Conservation (phyloP, 2,888 invertebrate genomes). For the Orthonychiurus folsomi region DNA sequence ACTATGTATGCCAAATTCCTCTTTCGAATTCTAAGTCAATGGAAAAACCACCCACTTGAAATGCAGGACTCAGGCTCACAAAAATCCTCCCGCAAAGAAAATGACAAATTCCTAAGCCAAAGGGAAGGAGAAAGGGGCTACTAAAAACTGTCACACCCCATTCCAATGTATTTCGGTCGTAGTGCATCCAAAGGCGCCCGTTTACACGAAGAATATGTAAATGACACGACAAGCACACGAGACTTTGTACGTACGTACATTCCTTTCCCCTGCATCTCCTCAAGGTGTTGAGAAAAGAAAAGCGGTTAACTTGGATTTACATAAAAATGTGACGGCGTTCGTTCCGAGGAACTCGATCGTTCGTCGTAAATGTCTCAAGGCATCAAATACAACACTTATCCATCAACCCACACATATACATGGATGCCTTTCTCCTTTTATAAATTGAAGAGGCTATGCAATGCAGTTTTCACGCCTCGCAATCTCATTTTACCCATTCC, state of each 20-base stretch:
- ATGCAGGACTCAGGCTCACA: no score
- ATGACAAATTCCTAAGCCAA: neutral
- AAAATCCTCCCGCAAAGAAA: neutral
- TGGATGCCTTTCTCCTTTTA: no score
- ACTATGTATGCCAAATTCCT: no score
- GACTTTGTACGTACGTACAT: neutral
- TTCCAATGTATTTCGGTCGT: neutral
- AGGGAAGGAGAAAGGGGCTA: neutral
- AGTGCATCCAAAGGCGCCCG: neutral
- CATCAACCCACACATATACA: no score
- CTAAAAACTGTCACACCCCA: neutral
- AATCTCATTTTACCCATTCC: no score
- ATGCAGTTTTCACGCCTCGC: no score
- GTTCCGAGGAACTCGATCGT: neutral
- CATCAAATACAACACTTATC: neutral
- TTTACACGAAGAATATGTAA: no score
- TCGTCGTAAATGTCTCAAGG: neutral
- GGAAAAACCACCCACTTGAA: no score
- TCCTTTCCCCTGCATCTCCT: neutral
- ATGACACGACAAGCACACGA: no score
- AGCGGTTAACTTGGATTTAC: neutral
- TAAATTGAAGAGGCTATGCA: no score
- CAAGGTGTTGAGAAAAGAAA: slow-evolving; percentile 8
- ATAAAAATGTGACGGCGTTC: neutral
- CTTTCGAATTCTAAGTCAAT: no score